A percentile compares a stretch with the other conserved stretches of the same genome.
These are phyloP conservation scores for Pycnonotus jocosus DNA, from an alignment of 2,113 vertebrate species.

Conservation along the genomic window DNA sequence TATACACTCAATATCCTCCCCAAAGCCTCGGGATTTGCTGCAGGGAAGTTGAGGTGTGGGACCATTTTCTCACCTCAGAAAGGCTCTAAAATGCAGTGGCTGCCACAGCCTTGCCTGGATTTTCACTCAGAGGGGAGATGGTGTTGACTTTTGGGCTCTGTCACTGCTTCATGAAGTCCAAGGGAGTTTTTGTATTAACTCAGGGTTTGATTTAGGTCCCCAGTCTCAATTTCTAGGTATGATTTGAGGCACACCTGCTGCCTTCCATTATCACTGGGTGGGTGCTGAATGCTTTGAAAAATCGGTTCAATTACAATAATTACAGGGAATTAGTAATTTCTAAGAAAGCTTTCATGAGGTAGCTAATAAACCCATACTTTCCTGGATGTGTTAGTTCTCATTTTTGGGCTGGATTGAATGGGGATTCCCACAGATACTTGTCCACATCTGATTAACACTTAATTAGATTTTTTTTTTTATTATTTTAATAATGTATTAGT, in stretches of 20 bases:
- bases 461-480: not conserved
- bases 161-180: not conserved
- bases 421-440: slow-evolving; percentile 6
- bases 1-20: not conserved
- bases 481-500: not conserved
- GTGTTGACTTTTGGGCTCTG: not conserved
- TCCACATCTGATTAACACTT: not conserved
- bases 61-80: not conserved
- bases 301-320: not conserved
- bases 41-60: not conserved
- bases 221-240: not conserved
- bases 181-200: not conserved
- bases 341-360: not conserved
- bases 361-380: not conserved
- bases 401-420: not conserved
- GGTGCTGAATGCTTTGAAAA: not conserved
- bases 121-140: not conserved
- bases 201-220: not conserved
- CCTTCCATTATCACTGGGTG: not conserved
- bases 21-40: not conserved
- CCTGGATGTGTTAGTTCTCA: not conserved
- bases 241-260: not conserved
- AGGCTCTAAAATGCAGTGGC: not conserved
- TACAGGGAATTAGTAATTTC: slow-evolving; percentile 12
- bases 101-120: not conserved